A percentile compares a stretch with the other conserved stretches of the same genome.
These are phyloP conservation scores for Lepidonotus clava DNA, from an alignment of 2,888 invertebrate genomes.

Conservation along the genomic window DNA sequence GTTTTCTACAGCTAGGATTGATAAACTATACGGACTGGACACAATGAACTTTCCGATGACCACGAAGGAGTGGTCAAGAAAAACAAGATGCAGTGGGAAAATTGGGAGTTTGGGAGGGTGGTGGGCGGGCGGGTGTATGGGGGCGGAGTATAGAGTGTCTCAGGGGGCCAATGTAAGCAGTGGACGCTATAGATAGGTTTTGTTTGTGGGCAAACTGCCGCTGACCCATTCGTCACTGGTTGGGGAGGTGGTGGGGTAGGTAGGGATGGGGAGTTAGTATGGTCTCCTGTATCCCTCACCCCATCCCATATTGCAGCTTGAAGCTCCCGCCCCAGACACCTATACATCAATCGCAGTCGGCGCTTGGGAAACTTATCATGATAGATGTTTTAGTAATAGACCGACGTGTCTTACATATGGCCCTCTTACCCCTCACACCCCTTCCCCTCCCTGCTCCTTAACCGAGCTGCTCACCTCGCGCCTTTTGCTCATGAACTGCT, in stretches of 20 bases:
- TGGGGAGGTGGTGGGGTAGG: not conserved
- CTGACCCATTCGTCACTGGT: not conserved
- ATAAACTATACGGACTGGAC: too few species aligned
- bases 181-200: slow-evolving; percentile 39
- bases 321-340: not conserved
- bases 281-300: not conserved
- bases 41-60: too few species aligned
- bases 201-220: not conserved
- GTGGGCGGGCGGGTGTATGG: too few species aligned
- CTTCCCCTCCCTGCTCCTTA: not conserved
- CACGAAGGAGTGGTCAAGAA: too few species aligned
- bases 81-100: too few species aligned
- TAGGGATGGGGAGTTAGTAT: not conserved
- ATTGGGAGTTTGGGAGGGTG: too few species aligned
- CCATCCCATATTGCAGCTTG: not conserved
- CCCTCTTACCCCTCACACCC: not conserved
- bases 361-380: slow-evolving; percentile 34
- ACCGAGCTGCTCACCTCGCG: not conserved
- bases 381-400: slow-evolving; percentile 27
- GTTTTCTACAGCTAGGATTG: too few species aligned
- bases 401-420: slow-evolving; percentile 30
- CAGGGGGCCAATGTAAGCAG: not conserved
- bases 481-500: not conserved
- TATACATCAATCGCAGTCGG: slow-evolving; percentile 7
- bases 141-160: not conserved